Conservation (phyloP, 2,888 invertebrate species). For the Cabera pusaria region DNA sequence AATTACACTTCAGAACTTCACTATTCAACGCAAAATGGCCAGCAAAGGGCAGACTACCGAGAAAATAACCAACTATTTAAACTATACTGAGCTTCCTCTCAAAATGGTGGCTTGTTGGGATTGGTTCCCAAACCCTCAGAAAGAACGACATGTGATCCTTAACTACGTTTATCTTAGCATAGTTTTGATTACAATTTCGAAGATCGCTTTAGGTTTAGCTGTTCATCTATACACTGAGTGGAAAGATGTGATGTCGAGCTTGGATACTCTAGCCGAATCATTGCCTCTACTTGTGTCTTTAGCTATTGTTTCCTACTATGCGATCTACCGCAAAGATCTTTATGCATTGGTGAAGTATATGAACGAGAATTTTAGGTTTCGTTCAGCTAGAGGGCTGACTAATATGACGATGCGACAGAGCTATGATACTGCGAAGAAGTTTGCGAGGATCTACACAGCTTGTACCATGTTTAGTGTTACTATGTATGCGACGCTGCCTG, state of each 20-base stretch:
- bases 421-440: slow-evolving; percentile 54
- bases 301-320: slow-evolving; percentile 59
- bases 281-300: slow-evolving; percentile 57
- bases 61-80: slow-evolving; percentile 46
- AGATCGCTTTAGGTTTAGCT: slow-evolving; percentile 42
- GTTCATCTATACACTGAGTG: slow-evolving; percentile 61
- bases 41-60: no score
- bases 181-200: slow-evolving; percentile 52
- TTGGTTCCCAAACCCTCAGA: slow-evolving; percentile 48
- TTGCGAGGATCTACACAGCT: slow-evolving; percentile 62
- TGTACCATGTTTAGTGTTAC: slow-evolving; percentile 66
- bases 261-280: slow-evolving; percentile 61
- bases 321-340: slow-evolving; percentile 49
- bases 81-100: slow-evolving; percentile 54
- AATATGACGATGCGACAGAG: slow-evolving; percentile 68
- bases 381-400: slow-evolving; percentile 65
- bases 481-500: slow-evolving; percentile 59
- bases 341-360: slow-evolving; percentile 56
- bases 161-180: slow-evolving; percentile 56
- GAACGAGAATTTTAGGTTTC: slow-evolving; percentile 59
- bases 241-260: slow-evolving; percentile 58
- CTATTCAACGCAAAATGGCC: no score
- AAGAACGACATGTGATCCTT: slow-evolving; percentile 39
- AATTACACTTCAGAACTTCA: no score
- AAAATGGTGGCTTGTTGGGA: slow-evolving; percentile 69